A percentile compares a stretch with the other conserved stretches of the same genome.
Conservation (phyloP, 2,113 vertebrate species). For the Donacobius atricapilla region DNA sequence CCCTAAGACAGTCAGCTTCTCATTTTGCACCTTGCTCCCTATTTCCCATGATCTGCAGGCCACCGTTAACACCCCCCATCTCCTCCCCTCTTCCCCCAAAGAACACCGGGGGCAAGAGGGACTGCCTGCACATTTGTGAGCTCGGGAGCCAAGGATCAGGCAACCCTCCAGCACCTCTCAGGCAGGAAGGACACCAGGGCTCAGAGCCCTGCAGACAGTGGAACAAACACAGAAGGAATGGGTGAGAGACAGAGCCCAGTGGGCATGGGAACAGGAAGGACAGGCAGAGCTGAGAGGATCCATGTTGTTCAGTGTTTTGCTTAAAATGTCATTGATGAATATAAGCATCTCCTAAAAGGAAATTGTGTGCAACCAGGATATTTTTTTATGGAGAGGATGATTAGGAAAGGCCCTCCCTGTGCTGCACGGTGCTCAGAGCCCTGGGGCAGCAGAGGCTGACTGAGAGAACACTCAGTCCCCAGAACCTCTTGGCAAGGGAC, state of each 20-base stretch:
- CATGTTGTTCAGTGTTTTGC: background rate
- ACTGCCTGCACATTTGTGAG: background rate
- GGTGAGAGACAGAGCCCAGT: background rate
- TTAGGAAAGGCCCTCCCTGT: accelerated
- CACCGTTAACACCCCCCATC: background rate
- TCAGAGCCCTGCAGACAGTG: accelerated
- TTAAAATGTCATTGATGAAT: background rate
- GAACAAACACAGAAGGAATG: accelerated
- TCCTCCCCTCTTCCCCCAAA: background rate
- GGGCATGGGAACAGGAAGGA: background rate
- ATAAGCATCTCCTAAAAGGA: background rate
- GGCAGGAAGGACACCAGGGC: background rate
- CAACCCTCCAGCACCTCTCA: background rate
- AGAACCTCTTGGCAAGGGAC: accelerated
- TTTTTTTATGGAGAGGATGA: background rate
- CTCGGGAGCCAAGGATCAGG: background rate
- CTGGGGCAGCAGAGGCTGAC: background rate
- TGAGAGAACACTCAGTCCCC: accelerated
- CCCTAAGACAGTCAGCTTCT: background rate
- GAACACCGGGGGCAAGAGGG: background rate
- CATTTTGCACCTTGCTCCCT: background rate
- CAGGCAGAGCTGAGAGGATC: background rate
- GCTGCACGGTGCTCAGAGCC: accelerated
- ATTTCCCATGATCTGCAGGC: background rate
- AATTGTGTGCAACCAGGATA: accelerated